Percentiles rank a stretch among this genome's conserved stretches.
Evolutionary conservation across 2,113 vertebrate genomes (phyloP).

Genomic region (Paramisgurnus dabryanus): DNA sequence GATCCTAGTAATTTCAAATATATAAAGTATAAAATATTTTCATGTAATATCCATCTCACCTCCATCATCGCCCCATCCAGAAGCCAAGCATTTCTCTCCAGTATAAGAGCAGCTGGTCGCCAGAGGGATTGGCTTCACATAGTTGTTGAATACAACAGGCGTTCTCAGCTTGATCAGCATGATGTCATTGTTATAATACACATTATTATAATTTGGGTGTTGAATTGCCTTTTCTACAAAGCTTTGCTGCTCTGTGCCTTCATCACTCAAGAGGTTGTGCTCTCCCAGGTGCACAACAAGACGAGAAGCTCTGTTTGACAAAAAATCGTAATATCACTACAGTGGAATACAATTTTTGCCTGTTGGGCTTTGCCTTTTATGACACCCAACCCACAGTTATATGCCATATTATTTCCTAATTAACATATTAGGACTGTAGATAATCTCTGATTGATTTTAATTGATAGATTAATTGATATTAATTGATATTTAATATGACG

Average conservation of each 20-base stretch:
- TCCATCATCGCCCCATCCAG: constrained; percentile 76
- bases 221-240: constrained; percentile 42
- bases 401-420: too few species aligned
- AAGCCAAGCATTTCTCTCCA: constrained; percentile 74
- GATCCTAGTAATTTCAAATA: background rate
- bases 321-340: background rate
- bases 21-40: background rate
- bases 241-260: constrained; percentile 65
- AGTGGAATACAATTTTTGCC: too few species aligned
- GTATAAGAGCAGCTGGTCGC: constrained; percentile 56
- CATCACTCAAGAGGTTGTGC: constrained; percentile 60
- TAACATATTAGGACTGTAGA: too few species aligned
- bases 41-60: constrained; percentile 51
- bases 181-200: constrained; percentile 73
- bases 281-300: constrained; percentile 65
- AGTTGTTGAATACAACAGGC: constrained; percentile 52
- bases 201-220: constrained; percentile 60
- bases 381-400: too few species aligned
- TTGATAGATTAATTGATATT: too few species aligned
- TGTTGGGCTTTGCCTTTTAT: too few species aligned
- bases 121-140: constrained; percentile 67
- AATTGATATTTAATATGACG: too few species aligned
- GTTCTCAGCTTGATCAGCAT: constrained; percentile 74
- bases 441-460: too few species aligned
- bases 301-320: constrained; percentile 36